A percentile compares a stretch with the other conserved stretches of the same genome.
Evolutionary conservation across 2,113 vertebrate genomes (phyloP).

Genomic region (Parus major): DNA sequence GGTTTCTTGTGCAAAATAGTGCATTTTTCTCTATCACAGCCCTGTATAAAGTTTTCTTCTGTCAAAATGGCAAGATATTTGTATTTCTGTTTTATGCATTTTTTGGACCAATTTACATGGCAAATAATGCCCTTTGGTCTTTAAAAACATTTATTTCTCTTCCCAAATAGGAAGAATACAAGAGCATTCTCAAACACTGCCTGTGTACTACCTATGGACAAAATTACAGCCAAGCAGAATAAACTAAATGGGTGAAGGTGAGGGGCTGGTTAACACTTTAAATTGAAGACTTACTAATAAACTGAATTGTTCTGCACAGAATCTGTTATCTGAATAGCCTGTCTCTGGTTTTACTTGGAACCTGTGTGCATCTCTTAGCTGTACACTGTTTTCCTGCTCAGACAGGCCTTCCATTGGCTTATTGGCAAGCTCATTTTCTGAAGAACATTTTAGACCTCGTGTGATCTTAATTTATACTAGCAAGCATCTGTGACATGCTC

Average conservation of each 20-base stretch:
- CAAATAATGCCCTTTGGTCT: neutral
- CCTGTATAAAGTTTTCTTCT: neutral
- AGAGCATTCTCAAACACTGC: neutral
- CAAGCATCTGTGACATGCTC: neutral
- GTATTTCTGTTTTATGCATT: neutral
- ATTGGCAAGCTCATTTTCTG: neutral
- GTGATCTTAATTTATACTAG: neutral
- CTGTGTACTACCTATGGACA: neutral
- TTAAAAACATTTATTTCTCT: neutral
- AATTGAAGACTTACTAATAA: neutral
- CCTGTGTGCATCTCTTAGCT: neutral
- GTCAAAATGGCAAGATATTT: neutral
- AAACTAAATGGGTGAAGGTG: neutral
- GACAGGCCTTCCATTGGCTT: neutral
- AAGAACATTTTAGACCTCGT: neutral
- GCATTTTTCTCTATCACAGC: neutral
- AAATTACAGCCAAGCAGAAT: neutral
- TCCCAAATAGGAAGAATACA: neutral
- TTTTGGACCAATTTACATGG: neutral
- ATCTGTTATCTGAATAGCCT: neutral
- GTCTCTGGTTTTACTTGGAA: neutral
- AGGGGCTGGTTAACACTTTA: neutral
- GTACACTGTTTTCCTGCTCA: neutral
- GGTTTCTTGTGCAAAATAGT: neutral
- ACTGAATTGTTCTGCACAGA: neutral